Conservation (phyloP, 2,113 vertebrate species). For the Solea senegalensis region DNA sequence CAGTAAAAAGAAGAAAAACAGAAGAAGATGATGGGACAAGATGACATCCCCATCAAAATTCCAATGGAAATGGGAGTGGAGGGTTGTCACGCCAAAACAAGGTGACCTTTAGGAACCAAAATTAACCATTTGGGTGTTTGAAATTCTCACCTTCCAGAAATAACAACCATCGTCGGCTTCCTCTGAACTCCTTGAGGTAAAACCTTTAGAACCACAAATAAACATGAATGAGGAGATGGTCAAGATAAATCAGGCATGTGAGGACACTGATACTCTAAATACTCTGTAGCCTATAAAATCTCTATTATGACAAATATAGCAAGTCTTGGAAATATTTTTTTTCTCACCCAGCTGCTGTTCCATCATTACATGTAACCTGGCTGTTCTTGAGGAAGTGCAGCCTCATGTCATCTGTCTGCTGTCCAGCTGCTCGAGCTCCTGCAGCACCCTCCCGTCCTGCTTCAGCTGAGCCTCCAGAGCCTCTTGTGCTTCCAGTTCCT, state of each 20-base stretch:
- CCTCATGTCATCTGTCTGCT: constrained; percentile 80
- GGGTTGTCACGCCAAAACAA: constrained; percentile 50
- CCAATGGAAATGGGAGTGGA: constrained; percentile 10
- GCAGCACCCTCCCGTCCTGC: constrained; percentile 46
- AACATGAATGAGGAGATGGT: constrained; percentile 43
- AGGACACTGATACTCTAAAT: background rate
- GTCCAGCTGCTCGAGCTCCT: constrained; percentile 50
- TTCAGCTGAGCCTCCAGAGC: constrained; percentile 43
- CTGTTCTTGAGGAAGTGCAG: constrained; percentile 80
- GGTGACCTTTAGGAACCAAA: constrained; percentile 70
- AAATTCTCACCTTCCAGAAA: constrained; percentile 85
- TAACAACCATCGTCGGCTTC: constrained; percentile 81
- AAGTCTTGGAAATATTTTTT: too few species aligned
- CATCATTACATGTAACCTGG: constrained; percentile 77
- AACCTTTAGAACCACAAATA: constrained; percentile 75
- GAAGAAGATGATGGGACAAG: constrained; percentile 39
- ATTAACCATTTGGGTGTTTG: constrained; percentile 71
- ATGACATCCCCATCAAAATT: constrained; percentile 69
- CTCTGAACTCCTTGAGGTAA: constrained; percentile 82
- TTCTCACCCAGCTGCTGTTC: constrained; percentile 79
- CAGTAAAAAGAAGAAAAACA: constrained; percentile 54
- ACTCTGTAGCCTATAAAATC: constrained; percentile 2
- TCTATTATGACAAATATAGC: background rate
- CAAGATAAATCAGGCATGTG: constrained; percentile 29
- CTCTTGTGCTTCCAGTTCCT: constrained; percentile 10